Evolutionary conservation across 2,797 vertebrate species (phyloP).

Genomic region (Siniperca obscura): DNA sequence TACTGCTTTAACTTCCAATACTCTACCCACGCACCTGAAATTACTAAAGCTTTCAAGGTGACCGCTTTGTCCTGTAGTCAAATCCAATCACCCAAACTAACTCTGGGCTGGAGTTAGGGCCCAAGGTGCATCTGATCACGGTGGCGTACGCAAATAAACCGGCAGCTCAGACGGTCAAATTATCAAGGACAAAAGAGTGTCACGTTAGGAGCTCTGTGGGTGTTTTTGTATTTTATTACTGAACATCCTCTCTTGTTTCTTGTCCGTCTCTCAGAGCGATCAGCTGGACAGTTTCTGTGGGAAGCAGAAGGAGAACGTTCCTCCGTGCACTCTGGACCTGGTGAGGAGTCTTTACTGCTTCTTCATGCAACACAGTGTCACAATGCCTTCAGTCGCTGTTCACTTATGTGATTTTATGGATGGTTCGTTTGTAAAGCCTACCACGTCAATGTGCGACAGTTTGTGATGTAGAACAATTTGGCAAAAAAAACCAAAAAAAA

Average conservation of each 20-base stretch:
- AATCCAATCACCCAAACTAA: conserved; percentile 17
- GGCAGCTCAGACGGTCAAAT: background rate
- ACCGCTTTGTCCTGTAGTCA: background rate
- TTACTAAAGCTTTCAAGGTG: background rate
- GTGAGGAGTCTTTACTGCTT: conserved; percentile 58
- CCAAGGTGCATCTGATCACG: background rate
- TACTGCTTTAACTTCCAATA: background rate
- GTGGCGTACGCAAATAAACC: background rate
- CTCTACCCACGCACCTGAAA: background rate
- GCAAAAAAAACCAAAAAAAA: background rate
- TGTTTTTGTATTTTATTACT: background rate
- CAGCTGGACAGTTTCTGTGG: conserved; percentile 83
- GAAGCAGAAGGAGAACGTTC: conserved; percentile 95
- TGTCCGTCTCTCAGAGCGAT: conserved; percentile 84
- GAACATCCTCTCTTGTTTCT: background rate
- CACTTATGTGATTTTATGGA: background rate
- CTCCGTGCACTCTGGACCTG: conserved; percentile 84
- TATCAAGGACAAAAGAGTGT: background rate
- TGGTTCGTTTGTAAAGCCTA: background rate
- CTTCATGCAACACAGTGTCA: too few species aligned
- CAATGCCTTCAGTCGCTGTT: background rate
- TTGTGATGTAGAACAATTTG: background rate
- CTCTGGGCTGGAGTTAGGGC: background rate
- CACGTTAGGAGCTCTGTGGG: background rate
- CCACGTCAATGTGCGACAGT: background rate